Evolutionary conservation across 2,797 vertebrate genomes (phyloP).

Genomic region (Discoglossus pictus): DNA sequence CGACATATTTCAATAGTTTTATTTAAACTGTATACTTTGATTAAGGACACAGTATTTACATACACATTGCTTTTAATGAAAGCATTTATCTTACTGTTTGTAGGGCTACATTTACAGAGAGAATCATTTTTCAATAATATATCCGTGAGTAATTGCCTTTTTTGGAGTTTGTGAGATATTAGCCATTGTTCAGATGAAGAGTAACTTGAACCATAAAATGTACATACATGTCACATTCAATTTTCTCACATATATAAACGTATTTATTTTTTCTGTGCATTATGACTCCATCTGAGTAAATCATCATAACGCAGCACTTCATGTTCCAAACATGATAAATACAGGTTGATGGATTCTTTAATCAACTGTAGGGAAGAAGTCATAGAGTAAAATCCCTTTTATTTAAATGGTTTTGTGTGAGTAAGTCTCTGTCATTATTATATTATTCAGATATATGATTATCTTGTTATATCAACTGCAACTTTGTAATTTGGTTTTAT

Average conservation of each 20-base stretch:
- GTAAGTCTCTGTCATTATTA: no score
- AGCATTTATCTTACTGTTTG: constrained; percentile 35
- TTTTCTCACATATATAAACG: not conserved
- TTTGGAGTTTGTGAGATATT: constrained; percentile 18
- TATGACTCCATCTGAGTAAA: no score
- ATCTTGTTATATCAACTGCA: no score
- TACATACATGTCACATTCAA: not conserved
- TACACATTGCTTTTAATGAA: constrained; percentile 43
- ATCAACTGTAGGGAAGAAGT: no score
- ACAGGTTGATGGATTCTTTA: no score
- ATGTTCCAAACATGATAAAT: no score
- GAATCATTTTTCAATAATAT: constrained; percentile 35
- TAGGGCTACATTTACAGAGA: constrained; percentile 18
- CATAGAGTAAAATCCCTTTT: no score
- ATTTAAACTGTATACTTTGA: constrained; percentile 41
- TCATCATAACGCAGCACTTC: no score
- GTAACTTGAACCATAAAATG: constrained; percentile 1
- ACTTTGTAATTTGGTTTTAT: no score
- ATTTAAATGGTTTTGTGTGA: no score
- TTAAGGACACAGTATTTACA: constrained; percentile 41
- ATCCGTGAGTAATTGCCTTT: constrained; percentile 9
- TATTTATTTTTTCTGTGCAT: not conserved
- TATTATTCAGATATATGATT: no score
- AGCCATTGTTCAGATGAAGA: constrained; percentile 10
- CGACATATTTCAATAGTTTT: constrained; percentile 34